Evolutionary conservation across 2,888 invertebrate genomes (phyloP).

Genomic region (Saturnia japonica): DNA sequence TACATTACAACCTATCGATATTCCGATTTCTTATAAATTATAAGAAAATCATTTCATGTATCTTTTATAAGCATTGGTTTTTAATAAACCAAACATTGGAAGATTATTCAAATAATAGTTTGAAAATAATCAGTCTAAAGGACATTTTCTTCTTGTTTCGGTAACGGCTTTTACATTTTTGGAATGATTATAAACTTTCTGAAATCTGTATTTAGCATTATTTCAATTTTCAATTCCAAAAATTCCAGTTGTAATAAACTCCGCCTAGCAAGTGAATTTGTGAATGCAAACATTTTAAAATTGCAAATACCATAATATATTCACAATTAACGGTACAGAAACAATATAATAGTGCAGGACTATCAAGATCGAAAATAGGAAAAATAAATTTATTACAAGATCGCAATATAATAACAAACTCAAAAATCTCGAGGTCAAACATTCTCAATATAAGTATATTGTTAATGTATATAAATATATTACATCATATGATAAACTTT

Average conservation of each 20-base stretch:
- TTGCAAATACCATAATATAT: background rate
- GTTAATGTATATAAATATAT: background rate
- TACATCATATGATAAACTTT: background rate
- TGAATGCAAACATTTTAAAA: background rate
- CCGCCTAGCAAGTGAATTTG: background rate
- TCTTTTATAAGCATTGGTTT: conserved; percentile 6
- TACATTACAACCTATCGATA: conserved; percentile 37
- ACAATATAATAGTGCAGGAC: background rate
- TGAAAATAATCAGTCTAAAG: background rate
- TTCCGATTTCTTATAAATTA: conserved; percentile 33
- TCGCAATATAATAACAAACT: background rate
- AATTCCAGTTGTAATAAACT: background rate
- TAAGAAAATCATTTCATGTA: conserved; percentile 22
- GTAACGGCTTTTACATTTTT: background rate
- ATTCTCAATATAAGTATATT: background rate
- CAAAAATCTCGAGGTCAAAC: background rate
- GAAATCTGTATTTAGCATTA: background rate
- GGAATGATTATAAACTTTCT: background rate
- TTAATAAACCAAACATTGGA: background rate
- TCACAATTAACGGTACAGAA: background rate
- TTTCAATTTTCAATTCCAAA: too few relatives aligned
- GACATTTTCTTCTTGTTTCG: background rate
- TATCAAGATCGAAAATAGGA: background rate
- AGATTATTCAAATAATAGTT: background rate
- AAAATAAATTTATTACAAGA: background rate